Conservation (phyloP, 2,888 invertebrate genomes). For the Mayetiola destructor region DNA sequence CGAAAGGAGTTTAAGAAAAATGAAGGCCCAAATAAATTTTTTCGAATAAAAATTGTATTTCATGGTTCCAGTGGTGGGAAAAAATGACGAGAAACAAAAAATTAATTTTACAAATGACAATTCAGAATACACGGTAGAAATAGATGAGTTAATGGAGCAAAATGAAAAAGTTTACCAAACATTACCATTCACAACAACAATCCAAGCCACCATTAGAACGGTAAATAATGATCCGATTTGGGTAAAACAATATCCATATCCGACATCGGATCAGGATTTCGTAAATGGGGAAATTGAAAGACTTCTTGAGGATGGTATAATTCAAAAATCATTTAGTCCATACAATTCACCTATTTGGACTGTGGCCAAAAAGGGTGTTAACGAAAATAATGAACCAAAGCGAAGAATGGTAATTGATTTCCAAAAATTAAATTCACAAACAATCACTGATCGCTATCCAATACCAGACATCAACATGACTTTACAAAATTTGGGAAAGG, state of each 20-base stretch:
- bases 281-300: not conserved
- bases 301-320: conserved; percentile 17
- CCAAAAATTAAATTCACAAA: conserved; percentile 19
- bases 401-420: conserved; percentile 23
- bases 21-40: not conserved
- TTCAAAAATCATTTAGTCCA: conserved; percentile 19
- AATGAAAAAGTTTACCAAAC: not conserved
- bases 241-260: not conserved
- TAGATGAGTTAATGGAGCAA: not conserved
- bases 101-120: not conserved
- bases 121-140: not conserved
- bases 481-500: conserved; percentile 22
- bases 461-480: conserved; percentile 22
- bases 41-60: not conserved
- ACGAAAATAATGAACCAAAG: conserved; percentile 19
- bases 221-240: not conserved
- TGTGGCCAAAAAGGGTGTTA: conserved; percentile 21
- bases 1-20: not conserved
- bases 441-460: conserved; percentile 22
- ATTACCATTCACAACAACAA: not conserved
- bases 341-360: conserved; percentile 20
- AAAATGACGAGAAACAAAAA: not conserved
- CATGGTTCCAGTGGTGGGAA: not conserved
- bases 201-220: not conserved
- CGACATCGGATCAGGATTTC: not conserved